A percentile compares a stretch with the other conserved stretches of the same genome.
phyloP scores from a whole-genome alignment of 2,797 vertebrate species.

The Onychomys leucogaster region DNA sequence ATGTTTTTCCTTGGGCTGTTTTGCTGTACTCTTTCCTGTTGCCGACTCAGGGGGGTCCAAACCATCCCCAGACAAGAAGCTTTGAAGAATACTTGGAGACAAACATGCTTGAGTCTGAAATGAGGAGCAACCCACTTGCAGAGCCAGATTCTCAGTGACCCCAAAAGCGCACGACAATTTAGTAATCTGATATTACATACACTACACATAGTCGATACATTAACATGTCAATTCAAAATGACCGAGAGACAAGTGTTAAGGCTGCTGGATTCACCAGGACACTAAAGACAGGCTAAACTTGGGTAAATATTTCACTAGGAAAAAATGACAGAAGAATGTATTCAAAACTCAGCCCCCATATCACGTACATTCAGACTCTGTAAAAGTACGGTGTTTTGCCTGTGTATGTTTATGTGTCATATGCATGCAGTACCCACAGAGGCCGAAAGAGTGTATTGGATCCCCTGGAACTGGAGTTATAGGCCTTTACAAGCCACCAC shows the following conservation, averaged over 20 bases:
- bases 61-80: background rate
- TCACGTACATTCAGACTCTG: background rate
- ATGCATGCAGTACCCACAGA: background rate
- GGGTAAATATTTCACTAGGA: conserved; percentile 10
- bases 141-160: background rate
- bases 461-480: background rate
- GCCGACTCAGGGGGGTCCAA: background rate
- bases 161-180: background rate
- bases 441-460: too few relatives aligned
- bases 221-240: conserved; percentile 31
- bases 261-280: background rate
- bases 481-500: background rate
- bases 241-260: background rate
- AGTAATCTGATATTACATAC: background rate
- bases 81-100: background rate
- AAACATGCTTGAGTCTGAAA: background rate
- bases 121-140: background rate
- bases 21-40: background rate
- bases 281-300: conserved; percentile 14
- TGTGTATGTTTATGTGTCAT: too few relatives aligned
- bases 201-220: background rate
- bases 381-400: background rate
- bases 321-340: background rate
- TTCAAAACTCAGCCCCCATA: conserved; percentile 13
- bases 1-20: background rate